Base-by-base conservation (phyloP, 1,140 invertebrate genomes). In the Aphis craccivora region DNA sequence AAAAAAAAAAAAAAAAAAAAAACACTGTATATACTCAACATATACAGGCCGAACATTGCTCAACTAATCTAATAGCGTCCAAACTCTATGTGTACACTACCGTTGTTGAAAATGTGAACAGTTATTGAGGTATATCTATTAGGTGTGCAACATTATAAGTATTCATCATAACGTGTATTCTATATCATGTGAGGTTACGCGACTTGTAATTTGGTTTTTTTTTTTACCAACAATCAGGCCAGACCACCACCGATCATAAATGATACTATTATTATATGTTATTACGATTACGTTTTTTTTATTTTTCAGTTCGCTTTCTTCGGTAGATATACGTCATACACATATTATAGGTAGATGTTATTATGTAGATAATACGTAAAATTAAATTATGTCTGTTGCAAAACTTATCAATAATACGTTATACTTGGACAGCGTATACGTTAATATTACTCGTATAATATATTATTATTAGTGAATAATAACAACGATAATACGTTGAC, bases 1-100 rank as follows among this genome's bases (percentile, higher is more conserved):
- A 25, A 88, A 88, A 84, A 8, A 25, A 88, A 88, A 35, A 20
- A 6, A 53, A 45, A 86, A 84, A 20, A 25, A 88, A 88, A 35
- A 30, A n/a, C 30, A 51, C 35, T 88, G 30, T 88, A 51, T 9
- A 51, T 51, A 35, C 11, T 45, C 83, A 40, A 48, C 2, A 51
- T 48, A 22, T 89, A 35, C 87, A 89, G 48, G 87, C 87, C 87
- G 22, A 89, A 89, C 11, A 37, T 89, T 89, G 87, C 87, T 89
- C 87, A 89, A 89, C 87, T 89, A 89, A 89, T 53, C 45, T 89
- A 89, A 89, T 89, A 51, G 9, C 87, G n/a, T 89, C 48, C 87
- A 14, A 89, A 89, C 40, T 87, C 45, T 25, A 88, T 18, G 20
- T 83, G 48, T 20, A 51, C 20, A 35, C 43, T 43, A 87, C 84